Percentiles rank a stretch among this genome's conserved stretches.
Conservation (phyloP, 1,140 invertebrate genomes). For the Grapholita molesta region DNA sequence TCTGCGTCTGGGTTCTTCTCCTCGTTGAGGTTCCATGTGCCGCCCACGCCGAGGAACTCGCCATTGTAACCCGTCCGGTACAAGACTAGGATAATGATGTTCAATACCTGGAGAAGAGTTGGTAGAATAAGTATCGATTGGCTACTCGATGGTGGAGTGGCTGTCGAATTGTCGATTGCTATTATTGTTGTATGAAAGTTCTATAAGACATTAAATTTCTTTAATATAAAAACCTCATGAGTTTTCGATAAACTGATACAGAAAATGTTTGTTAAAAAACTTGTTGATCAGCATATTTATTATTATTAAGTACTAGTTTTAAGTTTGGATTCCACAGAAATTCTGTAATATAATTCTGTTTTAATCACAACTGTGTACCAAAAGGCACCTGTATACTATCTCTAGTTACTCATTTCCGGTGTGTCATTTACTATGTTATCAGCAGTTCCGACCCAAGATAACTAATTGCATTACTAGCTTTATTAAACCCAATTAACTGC, state of each 20-base stretch:
- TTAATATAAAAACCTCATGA: too few relatives aligned
- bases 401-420: constrained; percentile 8
- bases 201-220: too few relatives aligned
- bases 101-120: constrained; percentile 82
- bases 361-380: background rate
- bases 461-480: background rate
- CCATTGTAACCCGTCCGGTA: constrained; percentile 90
- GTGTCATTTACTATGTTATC: background rate
- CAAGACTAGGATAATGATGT: constrained; percentile 87
- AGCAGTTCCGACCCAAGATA: background rate
- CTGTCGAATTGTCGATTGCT: too few relatives aligned
- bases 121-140: background rate
- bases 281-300: too few relatives aligned
- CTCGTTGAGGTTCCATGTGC: constrained; percentile 93
- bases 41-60: constrained; percentile 89
- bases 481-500: background rate
- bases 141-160: too few relatives aligned
- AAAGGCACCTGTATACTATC: background rate
- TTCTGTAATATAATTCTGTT: too few relatives aligned
- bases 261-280: too few relatives aligned
- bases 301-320: too few relatives aligned
- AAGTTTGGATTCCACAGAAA: too few relatives aligned
- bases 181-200: too few relatives aligned
- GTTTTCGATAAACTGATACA: too few relatives aligned
- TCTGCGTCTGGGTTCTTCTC: constrained; percentile 91